Conservation (phyloP, 64 coral and sea anemone species). For the Orbicella faveolata region DNA sequence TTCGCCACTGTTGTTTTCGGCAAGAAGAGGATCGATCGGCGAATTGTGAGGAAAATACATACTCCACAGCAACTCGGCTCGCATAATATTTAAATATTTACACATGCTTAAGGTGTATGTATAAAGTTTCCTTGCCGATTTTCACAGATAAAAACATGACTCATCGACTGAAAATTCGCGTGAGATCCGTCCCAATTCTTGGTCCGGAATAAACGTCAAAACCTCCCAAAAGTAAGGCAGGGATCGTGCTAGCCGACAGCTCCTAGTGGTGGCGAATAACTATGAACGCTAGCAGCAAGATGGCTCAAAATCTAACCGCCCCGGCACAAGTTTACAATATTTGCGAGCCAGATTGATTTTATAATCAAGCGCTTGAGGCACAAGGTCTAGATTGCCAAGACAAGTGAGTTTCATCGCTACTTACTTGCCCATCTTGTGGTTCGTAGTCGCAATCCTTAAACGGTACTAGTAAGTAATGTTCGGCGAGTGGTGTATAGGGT, state of each 20-base stretch:
- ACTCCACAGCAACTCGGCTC: slow-evolving; percentile 44
- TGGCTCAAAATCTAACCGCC: slow-evolving; percentile 55
- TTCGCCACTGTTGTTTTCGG: slow-evolving; percentile 10
- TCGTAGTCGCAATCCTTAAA: slow-evolving; percentile 89
- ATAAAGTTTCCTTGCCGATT: slow-evolving; percentile 72
- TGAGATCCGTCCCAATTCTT: not conserved
- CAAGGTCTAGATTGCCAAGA: slow-evolving; percentile 28
- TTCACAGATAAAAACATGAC: slow-evolving; percentile 14
- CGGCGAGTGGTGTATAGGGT: slow-evolving; percentile 46
- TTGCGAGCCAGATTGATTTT: slow-evolving; percentile 20
- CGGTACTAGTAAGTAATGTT: slow-evolving; percentile 92
- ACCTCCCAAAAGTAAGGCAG: not conserved
- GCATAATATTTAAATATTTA: slow-evolving; percentile 99
- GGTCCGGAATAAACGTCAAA: not conserved
- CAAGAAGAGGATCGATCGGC: slow-evolving; percentile 1
- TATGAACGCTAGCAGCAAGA: slow-evolving; percentile 39
- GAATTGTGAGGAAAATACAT: slow-evolving; percentile 29
- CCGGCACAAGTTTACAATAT: not conserved
- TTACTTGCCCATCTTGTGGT: slow-evolving; percentile 81
- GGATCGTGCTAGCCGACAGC: slow-evolving; percentile 4
- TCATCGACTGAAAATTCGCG: slow-evolving; percentile 1
- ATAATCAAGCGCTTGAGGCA: slow-evolving; percentile 44
- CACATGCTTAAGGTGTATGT: slow-evolving; percentile 69
- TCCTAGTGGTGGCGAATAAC: slow-evolving; percentile 23
- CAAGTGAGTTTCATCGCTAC: slow-evolving; percentile 56